These are phyloP conservation scores for Scaptomyza pallida DNA, from an alignment of 1,140 invertebrate species.

Conservation along the genomic window DNA sequence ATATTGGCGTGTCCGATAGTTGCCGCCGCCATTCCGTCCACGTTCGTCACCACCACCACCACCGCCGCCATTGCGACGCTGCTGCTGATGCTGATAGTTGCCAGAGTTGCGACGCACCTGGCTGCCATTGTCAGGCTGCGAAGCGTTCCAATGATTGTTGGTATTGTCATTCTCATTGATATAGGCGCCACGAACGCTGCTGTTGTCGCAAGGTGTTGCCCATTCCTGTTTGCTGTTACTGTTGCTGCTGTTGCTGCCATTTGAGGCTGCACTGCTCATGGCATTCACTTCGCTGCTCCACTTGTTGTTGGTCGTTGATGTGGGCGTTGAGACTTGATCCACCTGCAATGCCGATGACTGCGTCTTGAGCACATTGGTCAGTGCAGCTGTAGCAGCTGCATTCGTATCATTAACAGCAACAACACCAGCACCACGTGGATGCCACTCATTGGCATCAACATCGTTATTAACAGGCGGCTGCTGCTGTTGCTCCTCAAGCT, in stretches of 20 bases:
- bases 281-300: constrained; percentile 82
- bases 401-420: constrained; percentile 52
- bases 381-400: constrained; percentile 69
- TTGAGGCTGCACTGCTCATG: constrained; percentile 61
- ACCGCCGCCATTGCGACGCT: constrained; percentile 51
- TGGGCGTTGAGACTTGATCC: neutral
- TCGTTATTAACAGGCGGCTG: constrained; percentile 36
- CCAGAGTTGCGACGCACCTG: constrained; percentile 61
- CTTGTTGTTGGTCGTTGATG: constrained; percentile 51
- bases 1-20: constrained; percentile 69
- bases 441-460: constrained; percentile 63
- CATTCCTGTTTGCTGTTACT: constrained; percentile 71
- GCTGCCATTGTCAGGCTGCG: constrained; percentile 60
- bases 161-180: constrained; percentile 39
- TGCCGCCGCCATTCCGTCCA: constrained; percentile 52
- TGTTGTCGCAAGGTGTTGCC: constrained; percentile 66
- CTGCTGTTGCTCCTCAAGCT: constrained; percentile 37
- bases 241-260: constrained; percentile 58
- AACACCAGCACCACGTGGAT: constrained; percentile 38
- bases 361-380: constrained; percentile 72
- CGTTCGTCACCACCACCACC: constrained; percentile 61
- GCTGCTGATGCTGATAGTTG: constrained; percentile 65
- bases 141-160: constrained; percentile 74
- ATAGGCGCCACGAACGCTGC: constrained; percentile 45
- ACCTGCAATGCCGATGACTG: constrained; percentile 32